phyloP scores from a whole-genome alignment of 1,140 invertebrate genomes.

The Danaus melanippus region DNA sequence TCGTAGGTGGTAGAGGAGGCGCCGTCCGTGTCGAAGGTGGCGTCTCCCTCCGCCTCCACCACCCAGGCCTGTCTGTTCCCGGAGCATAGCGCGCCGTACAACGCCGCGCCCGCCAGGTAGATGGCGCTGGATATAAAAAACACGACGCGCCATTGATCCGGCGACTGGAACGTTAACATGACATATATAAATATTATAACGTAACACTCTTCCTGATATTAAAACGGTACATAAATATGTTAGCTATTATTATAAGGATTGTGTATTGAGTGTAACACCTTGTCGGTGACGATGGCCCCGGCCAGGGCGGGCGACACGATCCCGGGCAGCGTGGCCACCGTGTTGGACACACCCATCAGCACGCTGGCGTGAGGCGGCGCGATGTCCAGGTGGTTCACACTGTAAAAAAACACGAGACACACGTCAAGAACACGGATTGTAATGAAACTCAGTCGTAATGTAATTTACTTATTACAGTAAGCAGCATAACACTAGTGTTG shows the following conservation, averaged over 20 bases:
- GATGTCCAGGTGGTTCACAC: conserved; percentile 29
- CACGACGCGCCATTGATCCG: conserved; percentile 85
- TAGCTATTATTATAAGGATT: no score
- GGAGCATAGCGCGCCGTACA: conserved; percentile 86
- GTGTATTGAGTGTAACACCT: conserved; percentile 58
- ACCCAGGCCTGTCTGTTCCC: conserved; percentile 88
- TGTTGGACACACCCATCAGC: conserved; percentile 85
- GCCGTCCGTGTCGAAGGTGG: conserved; percentile 54
- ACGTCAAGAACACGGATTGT: neutral
- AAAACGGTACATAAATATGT: no score
- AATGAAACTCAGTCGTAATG: no score
- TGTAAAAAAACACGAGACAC: conserved; percentile 8
- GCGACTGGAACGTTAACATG: conserved; percentile 72
- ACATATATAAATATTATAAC: no score
- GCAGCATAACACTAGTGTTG: no score
- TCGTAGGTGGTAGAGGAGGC: conserved; percentile 57
- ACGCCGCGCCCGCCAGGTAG: conserved; percentile 83
- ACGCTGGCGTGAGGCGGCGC: conserved; percentile 29
- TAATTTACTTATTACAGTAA: no score
- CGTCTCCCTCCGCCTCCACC: conserved; percentile 52
- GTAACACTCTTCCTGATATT: no score
- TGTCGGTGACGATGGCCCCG: conserved; percentile 82
- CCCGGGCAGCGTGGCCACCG: conserved; percentile 89
- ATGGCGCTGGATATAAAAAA: conserved; percentile 87
- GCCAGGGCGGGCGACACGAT: conserved; percentile 87